phyloP scores from a whole-genome alignment of 2,888 invertebrate species.

The Toxonevra muliebris region DNA sequence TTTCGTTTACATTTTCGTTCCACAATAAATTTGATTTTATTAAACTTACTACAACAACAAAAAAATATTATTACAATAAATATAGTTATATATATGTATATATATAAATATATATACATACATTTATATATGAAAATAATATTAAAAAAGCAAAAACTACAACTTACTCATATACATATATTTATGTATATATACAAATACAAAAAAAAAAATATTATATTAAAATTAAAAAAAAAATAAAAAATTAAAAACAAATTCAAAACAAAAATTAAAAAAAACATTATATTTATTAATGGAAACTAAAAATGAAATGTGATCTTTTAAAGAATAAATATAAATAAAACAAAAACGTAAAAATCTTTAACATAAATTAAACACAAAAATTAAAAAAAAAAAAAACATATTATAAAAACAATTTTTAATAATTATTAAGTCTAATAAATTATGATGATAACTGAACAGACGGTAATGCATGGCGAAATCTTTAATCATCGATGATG shows the following conservation, averaged over 20 bases:
- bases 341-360: slow-evolving; percentile 11
- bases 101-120: slow-evolving; percentile 4
- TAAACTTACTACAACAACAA: background rate
- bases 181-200: slow-evolving; percentile 29
- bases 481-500: too few species aligned
- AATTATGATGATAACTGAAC: too few species aligned
- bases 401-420: slow-evolving; percentile 14
- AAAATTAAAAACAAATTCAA: slow-evolving; percentile 21
- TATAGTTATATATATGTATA: slow-evolving; percentile 18
- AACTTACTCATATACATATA: slow-evolving; percentile 35
- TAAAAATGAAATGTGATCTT: slow-evolving; percentile 62
- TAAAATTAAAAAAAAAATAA: slow-evolving; percentile 34
- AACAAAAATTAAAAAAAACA: slow-evolving; percentile 22
- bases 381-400: slow-evolving; percentile 36
- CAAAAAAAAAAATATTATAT: slow-evolving; percentile 25
- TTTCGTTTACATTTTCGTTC: too few species aligned
- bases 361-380: slow-evolving; percentile 1
- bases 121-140: slow-evolving; percentile 8
- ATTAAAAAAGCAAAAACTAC: slow-evolving; percentile 23
- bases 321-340: slow-evolving; percentile 53
- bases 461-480: too few species aligned
- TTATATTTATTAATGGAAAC: slow-evolving; percentile 39
- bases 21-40: slow-evolving; percentile 1
- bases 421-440: too few species aligned
- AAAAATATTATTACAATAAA: slow-evolving; percentile 23